Base-by-base conservation (phyloP, 2,113 vertebrate genomes). In the Upupa epops region DNA sequence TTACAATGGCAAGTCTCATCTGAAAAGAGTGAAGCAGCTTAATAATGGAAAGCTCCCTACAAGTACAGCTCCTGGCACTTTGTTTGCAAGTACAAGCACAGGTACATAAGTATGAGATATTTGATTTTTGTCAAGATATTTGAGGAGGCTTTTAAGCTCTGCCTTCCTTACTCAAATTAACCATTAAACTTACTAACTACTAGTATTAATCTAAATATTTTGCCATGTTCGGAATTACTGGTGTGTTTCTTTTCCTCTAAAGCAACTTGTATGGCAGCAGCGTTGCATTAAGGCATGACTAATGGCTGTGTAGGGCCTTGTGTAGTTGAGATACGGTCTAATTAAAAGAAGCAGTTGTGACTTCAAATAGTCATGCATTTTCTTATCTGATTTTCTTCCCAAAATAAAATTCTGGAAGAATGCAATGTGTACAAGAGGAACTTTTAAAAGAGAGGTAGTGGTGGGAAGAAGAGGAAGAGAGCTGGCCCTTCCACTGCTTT, bases 1-100 rank as follows among this genome's bases (percentile, higher is more conserved):
- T 96, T 99, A 98, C 96, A 99, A 99, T 1, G 99, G 99, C 73
- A 98, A 98, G 85, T 99, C 99, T 86, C 99, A 99, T 97, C 98
- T 99, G 85, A 98, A 98, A 88, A 97, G 99, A 58, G 96, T 99
- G 80, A 98, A 98, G 93, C 99, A 99, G 95, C 94, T 98, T 64
- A 98, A 98, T 69, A 97, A 98, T 93, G 98, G 98, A 36, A 98
- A 98, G 64, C 86, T 97, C 42, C 97, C 97, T 17, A 77, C 96
- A 11, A 96, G 93, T 29, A 85, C 94, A 64, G 24, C 81, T 69
- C 65, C 97, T 4, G 90, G 95, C 64, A 89, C 92, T 32, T 90
- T 96, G 49, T 86, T 97, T 92, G 71, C 91, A 82, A 96, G 81
- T 93, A 86, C 96, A 94, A 97, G 97, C 90, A 84, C 98, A 98